A percentile compares a stretch with the other conserved stretches of the same genome.
phyloP scores from a whole-genome alignment of 2,888 invertebrate species.

The Biston stratarius region DNA sequence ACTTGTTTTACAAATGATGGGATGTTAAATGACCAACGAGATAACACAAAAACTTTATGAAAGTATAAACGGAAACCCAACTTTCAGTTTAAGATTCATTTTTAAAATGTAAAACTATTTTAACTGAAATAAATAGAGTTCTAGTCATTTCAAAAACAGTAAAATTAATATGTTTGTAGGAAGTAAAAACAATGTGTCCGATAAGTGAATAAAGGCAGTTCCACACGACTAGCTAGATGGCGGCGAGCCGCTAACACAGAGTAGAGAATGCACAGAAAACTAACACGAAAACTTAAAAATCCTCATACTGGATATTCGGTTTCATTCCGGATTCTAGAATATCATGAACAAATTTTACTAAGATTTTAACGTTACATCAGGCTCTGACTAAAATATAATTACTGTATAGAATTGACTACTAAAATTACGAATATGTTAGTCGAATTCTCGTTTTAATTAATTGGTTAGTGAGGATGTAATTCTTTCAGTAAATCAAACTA shows the following conservation, averaged over 20 bases:
- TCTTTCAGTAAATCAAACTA: too few species aligned
- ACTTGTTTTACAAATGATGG: neutral
- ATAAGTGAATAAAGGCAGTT: constrained; percentile 29
- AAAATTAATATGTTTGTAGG: constrained; percentile 9
- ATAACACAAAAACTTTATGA: neutral
- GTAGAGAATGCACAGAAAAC: neutral
- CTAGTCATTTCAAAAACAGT: constrained; percentile 4
- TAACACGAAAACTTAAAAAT: neutral
- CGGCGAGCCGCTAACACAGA: neutral
- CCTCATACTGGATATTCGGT: too few species aligned
- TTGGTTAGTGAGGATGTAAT: too few species aligned
- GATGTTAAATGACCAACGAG: neutral
- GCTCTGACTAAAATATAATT: too few species aligned
- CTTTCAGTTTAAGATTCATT: neutral
- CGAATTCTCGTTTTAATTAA: too few species aligned
- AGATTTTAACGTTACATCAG: too few species aligned
- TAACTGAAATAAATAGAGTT: neutral
- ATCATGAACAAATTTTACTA: neutral
- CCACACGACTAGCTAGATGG: constrained; percentile 21
- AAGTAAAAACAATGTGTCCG: constrained; percentile 26
- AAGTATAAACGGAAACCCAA: neutral
- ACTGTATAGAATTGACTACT: too few species aligned
- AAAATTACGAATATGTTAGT: too few species aligned
- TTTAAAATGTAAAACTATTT: neutral
- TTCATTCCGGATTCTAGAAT: too few species aligned